Evolutionary conservation across 2,888 invertebrate species (phyloP).

Genomic region (Drosophila recens): DNA sequence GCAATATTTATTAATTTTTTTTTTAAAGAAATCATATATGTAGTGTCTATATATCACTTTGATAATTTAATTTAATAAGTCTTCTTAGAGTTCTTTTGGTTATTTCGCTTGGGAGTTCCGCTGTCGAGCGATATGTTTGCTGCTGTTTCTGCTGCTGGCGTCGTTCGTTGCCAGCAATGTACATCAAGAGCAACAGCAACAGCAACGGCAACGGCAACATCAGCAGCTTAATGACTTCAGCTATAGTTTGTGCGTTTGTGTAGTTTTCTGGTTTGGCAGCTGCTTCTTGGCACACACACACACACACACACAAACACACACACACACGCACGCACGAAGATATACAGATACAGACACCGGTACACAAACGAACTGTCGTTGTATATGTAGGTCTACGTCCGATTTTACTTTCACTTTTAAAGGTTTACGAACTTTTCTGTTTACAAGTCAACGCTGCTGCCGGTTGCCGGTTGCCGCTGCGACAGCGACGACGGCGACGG

Average conservation of each 20-base stretch:
- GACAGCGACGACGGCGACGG: neutral
- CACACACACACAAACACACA: constrained; percentile 45
- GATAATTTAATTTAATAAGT: neutral
- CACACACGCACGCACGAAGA: constrained; percentile 36
- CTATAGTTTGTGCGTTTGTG: constrained; percentile 45
- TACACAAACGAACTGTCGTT: constrained; percentile 39
- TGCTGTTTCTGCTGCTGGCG: constrained; percentile 40
- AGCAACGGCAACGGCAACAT: constrained; percentile 8
- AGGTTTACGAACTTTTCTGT: constrained; percentile 85
- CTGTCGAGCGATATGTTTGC: constrained; percentile 28
- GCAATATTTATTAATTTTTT: too few relatives aligned
- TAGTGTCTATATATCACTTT: too few relatives aligned
- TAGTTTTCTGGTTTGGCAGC: constrained; percentile 73
- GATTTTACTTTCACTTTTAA: constrained; percentile 86
- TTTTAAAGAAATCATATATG: too few relatives aligned
- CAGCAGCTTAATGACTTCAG: constrained; percentile 15
- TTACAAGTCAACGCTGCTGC: constrained; percentile 77
- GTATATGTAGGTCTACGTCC: constrained; percentile 86
- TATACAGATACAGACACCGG: constrained; percentile 14
- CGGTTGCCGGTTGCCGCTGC: constrained; percentile 39
- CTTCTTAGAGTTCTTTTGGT: neutral
- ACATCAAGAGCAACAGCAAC: constrained; percentile 45
- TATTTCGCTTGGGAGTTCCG: constrained; percentile 44
- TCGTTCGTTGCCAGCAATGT: constrained; percentile 49
- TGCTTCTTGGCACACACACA: constrained; percentile 67